Evolutionary conservation across 2,888 invertebrate genomes (phyloP).

Genomic region (Mellilla xanthometata): DNA sequence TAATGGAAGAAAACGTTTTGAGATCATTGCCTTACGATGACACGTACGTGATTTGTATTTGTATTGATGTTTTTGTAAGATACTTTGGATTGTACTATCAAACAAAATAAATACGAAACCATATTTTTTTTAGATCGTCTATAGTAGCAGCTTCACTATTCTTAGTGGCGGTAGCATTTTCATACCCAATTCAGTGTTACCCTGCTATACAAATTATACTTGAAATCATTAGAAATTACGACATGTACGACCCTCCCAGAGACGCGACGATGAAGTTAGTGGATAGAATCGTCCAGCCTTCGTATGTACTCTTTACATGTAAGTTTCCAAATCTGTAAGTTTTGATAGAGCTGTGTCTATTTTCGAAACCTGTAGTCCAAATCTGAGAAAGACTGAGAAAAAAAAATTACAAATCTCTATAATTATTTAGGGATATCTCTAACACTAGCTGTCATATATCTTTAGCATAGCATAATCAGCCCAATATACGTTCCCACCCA

Average conservation of each 20-base stretch:
- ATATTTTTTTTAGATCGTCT: constrained; percentile 37
- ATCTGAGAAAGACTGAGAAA: too few species aligned
- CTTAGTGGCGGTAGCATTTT: constrained; percentile 43
- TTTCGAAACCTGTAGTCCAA: too few species aligned
- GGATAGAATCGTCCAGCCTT: constrained; percentile 42
- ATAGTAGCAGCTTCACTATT: constrained; percentile 32
- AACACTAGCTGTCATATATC: too few species aligned
- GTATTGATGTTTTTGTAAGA: too few species aligned
- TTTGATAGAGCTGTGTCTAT: too few species aligned
- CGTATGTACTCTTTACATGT: constrained; percentile 51
- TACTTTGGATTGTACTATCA: too few species aligned
- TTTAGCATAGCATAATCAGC: too few species aligned
- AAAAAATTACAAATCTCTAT: too few species aligned
- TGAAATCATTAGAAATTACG: constrained; percentile 44
- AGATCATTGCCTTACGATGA: constrained; percentile 53
- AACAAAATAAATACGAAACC: too few species aligned
- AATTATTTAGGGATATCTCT: too few species aligned
- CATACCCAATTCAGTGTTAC: constrained; percentile 56
- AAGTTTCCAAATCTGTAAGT: constrained; percentile 34
- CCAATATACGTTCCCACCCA: too few species aligned
- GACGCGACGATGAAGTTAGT: constrained; percentile 31
- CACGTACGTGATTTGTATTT: too few species aligned
- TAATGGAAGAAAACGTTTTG: constrained; percentile 57
- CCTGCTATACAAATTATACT: constrained; percentile 52
- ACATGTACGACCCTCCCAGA: constrained; percentile 24